Conservation (phyloP, 1,140 invertebrate genomes). For the Nixonia krombeini region DNA sequence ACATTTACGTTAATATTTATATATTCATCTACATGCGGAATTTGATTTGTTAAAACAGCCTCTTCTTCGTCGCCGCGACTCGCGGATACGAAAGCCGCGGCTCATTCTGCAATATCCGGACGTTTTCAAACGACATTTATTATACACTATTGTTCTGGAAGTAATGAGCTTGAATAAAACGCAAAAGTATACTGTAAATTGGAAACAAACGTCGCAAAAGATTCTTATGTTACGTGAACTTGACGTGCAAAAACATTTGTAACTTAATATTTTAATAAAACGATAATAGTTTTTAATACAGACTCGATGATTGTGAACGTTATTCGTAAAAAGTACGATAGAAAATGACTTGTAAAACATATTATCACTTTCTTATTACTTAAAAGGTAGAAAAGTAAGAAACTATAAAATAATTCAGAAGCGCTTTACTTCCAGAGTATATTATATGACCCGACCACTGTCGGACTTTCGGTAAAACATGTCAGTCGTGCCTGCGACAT, state of each 20-base stretch:
- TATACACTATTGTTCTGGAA: constrained; percentile 30
- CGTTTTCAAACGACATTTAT: constrained; percentile 36
- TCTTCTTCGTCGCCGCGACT: constrained; percentile 48
- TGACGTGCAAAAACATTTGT: too few species aligned
- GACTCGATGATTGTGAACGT: too few species aligned
- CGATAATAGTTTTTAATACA: too few species aligned
- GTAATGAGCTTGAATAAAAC: constrained; percentile 14
- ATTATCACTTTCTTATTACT: too few species aligned
- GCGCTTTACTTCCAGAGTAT: constrained; percentile 34
- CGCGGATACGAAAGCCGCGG: background rate
- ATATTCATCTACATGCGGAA: constrained; percentile 53
- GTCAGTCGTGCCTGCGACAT: constrained; percentile 44
- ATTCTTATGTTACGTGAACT: too few species aligned
- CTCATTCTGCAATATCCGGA: constrained; percentile 21
- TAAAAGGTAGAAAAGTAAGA: too few species aligned
- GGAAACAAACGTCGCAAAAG: too few species aligned
- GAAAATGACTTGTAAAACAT: too few species aligned
- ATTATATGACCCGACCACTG: constrained; percentile 11
- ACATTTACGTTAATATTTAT: constrained; percentile 55
- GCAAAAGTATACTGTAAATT: too few species aligned
- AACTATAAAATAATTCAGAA: constrained; percentile 3
- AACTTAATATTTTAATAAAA: too few species aligned
- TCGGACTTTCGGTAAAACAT: constrained; percentile 28
- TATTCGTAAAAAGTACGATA: too few species aligned
- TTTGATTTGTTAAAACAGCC: constrained; percentile 68